Base-by-base conservation (phyloP, 2,888 invertebrate species). In the Andrena marginata region DNA sequence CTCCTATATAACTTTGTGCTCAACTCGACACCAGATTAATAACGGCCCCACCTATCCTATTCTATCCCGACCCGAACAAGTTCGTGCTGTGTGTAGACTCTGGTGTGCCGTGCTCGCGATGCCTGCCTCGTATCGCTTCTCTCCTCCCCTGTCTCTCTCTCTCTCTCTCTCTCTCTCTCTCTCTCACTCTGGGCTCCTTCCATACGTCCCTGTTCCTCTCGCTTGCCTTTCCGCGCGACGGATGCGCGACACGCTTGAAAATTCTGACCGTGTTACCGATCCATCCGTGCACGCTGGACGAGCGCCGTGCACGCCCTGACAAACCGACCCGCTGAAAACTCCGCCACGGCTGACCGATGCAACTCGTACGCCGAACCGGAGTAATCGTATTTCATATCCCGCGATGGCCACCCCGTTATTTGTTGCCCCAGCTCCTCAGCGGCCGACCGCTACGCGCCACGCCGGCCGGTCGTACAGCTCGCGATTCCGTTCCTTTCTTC, bases 11-110 rank as follows among this genome's bases (percentile, higher is more conserved):
- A 94, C 94, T 94, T 93, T 94, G 93, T 93, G 94, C 94, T 93
- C 93, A 93, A 94, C 94, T 94, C 94, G 94, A 94, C 94, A 94
- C 94, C 93, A 93, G 93, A 94, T 94, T 94, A 94, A 94, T 94
- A 94, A 94, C 93, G 90, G 90, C 93, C 92, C 93, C 92, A 93
- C 92, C 92, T 93, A 92, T 93, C 91, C 91, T 89, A 90, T 92
- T 92, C 91, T 91, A 91, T 91, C 89, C 91, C 89, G 84, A 90
- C 87, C 90, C 89, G 91, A 90, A 92, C 91, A 91, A 92, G 91
- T 92, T 90, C 87, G 89, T 89, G 90, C 91, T 89, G 89, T 89
- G 89, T 88, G 89, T 85, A 89, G 88, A 84, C 87, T 75, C 86
- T 56, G 56, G 85, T 84, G 80, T 82, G 80, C 87, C 75, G 71